A percentile compares a stretch with the other conserved stretches of the same genome.
phyloP scores from a whole-genome alignment of 2,888 invertebrate species.

The Mylabris sibirica region DNA sequence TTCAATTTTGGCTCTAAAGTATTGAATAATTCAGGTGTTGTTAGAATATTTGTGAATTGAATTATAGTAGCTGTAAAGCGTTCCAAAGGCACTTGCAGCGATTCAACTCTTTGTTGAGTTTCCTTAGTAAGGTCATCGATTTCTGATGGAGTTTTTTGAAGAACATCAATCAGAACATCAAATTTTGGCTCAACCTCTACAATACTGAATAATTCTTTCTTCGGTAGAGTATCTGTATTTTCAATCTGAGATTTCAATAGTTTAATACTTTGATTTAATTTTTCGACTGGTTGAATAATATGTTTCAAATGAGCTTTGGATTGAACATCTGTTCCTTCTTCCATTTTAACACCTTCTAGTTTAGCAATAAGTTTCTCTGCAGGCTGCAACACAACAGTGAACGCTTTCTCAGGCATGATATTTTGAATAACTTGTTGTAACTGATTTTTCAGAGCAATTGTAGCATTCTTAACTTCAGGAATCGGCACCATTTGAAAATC shows the following conservation, averaged over 20 bases:
- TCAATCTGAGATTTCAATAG: not conserved
- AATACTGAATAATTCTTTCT: slow-evolving; percentile 1
- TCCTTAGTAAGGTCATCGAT: not conserved
- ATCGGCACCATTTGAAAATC: slow-evolving; percentile 11
- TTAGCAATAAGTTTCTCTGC: slow-evolving; percentile 28
- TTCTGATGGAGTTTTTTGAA: not conserved
- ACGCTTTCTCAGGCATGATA: slow-evolving; percentile 18
- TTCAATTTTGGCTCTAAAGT: not conserved
- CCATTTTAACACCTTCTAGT: slow-evolving; percentile 21
- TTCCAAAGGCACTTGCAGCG: not conserved
- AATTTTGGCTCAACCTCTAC: not conserved
- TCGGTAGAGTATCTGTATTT: not conserved
- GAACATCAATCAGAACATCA: not conserved
- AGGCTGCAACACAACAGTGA: slow-evolving; percentile 22
- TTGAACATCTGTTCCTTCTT: not conserved
- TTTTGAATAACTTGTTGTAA: slow-evolving; percentile 26
- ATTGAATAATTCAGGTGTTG: not conserved
- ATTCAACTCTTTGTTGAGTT: not conserved
- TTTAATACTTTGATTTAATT: not conserved
- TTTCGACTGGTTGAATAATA: not conserved
- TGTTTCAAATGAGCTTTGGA: not conserved
- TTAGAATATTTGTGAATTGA: not conserved
- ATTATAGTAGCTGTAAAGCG: not conserved
- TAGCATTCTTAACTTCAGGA: slow-evolving; percentile 30
- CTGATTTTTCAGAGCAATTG: slow-evolving; percentile 35